These are phyloP conservation scores for Ormyrus rosae DNA, from an alignment of 2,888 invertebrate species.

Conservation along the genomic window DNA sequence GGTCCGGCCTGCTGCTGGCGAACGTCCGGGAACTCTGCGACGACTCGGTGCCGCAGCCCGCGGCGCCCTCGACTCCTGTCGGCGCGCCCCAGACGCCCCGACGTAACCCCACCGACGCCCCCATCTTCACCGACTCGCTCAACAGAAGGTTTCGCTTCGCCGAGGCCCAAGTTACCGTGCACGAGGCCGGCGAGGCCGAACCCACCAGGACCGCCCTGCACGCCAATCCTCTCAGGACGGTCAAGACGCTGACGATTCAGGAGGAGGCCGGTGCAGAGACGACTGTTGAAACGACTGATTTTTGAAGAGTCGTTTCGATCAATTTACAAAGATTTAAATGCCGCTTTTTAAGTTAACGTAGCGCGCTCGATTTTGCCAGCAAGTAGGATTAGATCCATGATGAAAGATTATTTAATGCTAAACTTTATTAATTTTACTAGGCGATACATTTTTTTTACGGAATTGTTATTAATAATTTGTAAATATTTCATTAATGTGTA, in stretches of 20 bases:
- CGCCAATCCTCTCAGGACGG: background rate
- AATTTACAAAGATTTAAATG: too few species aligned
- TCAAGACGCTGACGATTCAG: background rate
- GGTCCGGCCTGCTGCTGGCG: constrained; percentile 78
- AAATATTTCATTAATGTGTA: too few species aligned
- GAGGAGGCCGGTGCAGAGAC: background rate
- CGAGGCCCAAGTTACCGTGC: background rate
- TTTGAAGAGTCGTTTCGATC: background rate
- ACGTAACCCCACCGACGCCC: constrained; percentile 63
- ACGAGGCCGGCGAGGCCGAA: background rate
- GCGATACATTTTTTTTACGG: too few species aligned
- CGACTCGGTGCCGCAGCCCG: background rate
- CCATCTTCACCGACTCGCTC: constrained; percentile 62
- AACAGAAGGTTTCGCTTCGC: constrained; percentile 61
- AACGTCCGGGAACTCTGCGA: constrained; percentile 75
- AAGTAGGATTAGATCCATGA: too few species aligned
- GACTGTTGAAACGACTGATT: background rate
- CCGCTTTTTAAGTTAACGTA: too few species aligned
- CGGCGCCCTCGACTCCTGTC: constrained; percentile 7
- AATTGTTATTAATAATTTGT: too few species aligned
- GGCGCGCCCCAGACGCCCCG: constrained; percentile 65
- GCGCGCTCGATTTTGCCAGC: too few species aligned
- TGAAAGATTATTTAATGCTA: too few species aligned
- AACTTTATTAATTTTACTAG: too few species aligned
- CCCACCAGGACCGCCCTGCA: background rate